These are phyloP conservation scores for Brachionus plicatilis DNA, from an alignment of 1,140 invertebrate genomes.

Conservation along the genomic window DNA sequence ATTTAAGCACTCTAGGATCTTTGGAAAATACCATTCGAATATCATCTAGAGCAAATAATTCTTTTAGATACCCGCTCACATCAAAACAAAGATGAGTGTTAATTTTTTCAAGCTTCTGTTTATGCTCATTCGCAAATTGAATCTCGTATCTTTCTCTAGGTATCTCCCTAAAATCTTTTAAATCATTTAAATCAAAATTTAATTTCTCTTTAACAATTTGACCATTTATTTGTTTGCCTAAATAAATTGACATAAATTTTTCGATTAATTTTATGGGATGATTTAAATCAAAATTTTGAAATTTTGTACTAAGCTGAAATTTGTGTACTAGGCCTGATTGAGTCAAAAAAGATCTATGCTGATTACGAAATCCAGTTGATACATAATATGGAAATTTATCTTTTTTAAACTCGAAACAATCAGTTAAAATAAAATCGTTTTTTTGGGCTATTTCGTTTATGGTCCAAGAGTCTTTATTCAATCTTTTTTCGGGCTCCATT, in stretches of 20 bases:
- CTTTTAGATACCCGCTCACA: neutral
- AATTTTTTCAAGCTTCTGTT: neutral
- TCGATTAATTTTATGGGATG: constrained; percentile 8
- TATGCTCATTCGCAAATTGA: neutral
- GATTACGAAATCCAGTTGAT: constrained; percentile 41
- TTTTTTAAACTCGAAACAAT: constrained; percentile 55
- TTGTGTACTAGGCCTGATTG: constrained; percentile 14
- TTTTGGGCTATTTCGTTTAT: constrained; percentile 61
- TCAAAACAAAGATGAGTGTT: neutral
- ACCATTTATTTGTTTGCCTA: neutral
- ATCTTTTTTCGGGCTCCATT: constrained; percentile 55
- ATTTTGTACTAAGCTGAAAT: neutral
- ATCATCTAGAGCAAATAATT: constrained; percentile 5
- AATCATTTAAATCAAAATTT: neutral
- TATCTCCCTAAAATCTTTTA: neutral
- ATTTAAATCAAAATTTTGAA: neutral
- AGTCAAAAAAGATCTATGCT: neutral
- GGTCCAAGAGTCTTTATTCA: constrained; percentile 64
- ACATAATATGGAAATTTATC: constrained; percentile 50
- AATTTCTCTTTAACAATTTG: neutral
- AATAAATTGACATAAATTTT: neutral
- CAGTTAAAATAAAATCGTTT: constrained; percentile 57
- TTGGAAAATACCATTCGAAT: neutral
- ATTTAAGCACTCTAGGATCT: neutral
- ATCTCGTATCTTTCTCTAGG: neutral